A percentile compares a stretch with the other conserved stretches of the same genome.
Evolutionary conservation across 1,140 invertebrate genomes (phyloP).

Genomic region (Cydia splendana): DNA sequence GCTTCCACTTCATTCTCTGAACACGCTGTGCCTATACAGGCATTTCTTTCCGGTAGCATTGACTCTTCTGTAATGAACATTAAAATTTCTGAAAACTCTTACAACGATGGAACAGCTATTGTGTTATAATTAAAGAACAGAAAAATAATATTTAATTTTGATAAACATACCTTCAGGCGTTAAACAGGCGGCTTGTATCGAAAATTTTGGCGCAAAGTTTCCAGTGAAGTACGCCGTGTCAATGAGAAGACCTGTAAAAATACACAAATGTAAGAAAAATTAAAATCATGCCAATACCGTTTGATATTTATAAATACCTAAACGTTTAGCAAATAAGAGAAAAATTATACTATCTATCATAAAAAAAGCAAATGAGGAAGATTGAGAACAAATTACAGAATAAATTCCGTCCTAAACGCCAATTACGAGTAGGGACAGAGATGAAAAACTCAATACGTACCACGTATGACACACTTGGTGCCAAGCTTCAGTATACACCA

Average conservation of each 20-base stretch:
- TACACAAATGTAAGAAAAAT: conserved; percentile 39
- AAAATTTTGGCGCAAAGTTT: conserved; percentile 84
- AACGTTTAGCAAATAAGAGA: too few species aligned
- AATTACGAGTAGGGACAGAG: too few species aligned
- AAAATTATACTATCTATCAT: too few species aligned
- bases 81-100: background rate
- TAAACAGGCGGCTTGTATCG: conserved; percentile 82
- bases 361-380: too few species aligned
- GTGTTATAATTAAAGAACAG: background rate
- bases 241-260: conserved; percentile 76
- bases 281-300: background rate
- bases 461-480: conserved; percentile 80
- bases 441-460: conserved; percentile 47
- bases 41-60: conserved; percentile 72
- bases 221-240: conserved; percentile 86
- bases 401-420: too few species aligned
- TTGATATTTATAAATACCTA: too few species aligned
- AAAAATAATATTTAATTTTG: background rate
- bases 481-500: conserved; percentile 84
- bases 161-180: conserved; percentile 71
- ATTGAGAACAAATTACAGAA: too few species aligned
- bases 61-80: conserved; percentile 74
- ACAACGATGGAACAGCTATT: too few species aligned
- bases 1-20: conserved; percentile 71
- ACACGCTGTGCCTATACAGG: conserved; percentile 79